Base-by-base conservation (phyloP, 2,797 vertebrate species). In the Ibycter americanus region DNA sequence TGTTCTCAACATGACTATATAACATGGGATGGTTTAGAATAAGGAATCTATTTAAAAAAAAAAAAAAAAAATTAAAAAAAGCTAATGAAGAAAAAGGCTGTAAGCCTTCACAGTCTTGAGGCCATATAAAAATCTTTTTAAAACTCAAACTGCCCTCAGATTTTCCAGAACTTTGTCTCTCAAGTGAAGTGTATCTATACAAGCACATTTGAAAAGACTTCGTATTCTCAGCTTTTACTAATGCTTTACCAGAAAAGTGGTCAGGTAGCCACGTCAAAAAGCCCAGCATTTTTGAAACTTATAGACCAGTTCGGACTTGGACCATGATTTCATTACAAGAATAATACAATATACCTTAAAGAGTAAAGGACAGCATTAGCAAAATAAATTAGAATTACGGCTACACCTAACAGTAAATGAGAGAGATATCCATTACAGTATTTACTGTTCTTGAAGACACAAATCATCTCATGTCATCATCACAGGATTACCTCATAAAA, bases 401-500 rank as follows among this genome's bases (percentile, higher is more conserved):
- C 12, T 74, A 55, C 19, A 62, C 25, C 15, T 46, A 83, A 52
- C 9, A 96, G 40, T 52, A 89, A 81, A 58, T 52, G 27, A 89
- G 49, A 62, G 25, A n/a, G 38, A 21, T 11, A 73, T 3, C 40
- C 36, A 47, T 21, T 77, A 8, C 73, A 56, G 1, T 59, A 46
- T 71, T 85, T 61, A 25, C 23, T 63, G 44, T 65, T 62, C 27
- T 40, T 55, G 44, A 89, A 89, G n/a, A 74, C 29, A 62, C 15
- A 51, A 63, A 89, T 62, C 3, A 65, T 82, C 67, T 87, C 26
- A 1, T 3, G 46, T 10, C 27, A 88, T 29, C 38, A 59, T n/a
- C 74, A 44, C 5, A 58, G 62, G 56, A 77, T 79, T 94, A 95
- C 58, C 89, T 96, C 72, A 70, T 61, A 79, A 83, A 95, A 96